phyloP scores from a whole-genome alignment of 1,140 invertebrate species.

The Berghia stephanieae region DNA sequence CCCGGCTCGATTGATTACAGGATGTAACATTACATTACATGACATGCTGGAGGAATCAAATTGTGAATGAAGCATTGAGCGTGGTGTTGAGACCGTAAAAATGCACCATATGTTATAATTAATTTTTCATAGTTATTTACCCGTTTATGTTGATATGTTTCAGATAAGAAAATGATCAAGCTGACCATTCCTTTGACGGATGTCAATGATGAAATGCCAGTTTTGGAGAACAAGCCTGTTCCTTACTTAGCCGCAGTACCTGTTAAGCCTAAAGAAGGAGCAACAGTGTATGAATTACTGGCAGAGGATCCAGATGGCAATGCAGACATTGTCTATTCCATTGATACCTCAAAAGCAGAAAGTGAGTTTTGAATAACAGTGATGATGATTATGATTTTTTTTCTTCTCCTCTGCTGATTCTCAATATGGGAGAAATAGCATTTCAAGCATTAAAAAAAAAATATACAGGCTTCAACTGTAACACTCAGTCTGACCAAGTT shows the following conservation, averaged over 20 bases:
- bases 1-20: too few species aligned
- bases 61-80: too few species aligned
- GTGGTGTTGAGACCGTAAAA: too few species aligned
- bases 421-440: not conserved
- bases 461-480: too few species aligned
- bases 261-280: constrained; percentile 38
- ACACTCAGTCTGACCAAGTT: not conserved
- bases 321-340: constrained; percentile 41
- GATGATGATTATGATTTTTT: not conserved
- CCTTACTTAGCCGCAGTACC: constrained; percentile 51
- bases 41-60: too few species aligned
- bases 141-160: too few species aligned
- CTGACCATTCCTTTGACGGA: constrained; percentile 42
- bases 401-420: not conserved
- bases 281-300: constrained; percentile 48
- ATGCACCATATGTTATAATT: too few species aligned
- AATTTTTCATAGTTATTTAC: too few species aligned
- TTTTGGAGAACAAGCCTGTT: constrained; percentile 45
- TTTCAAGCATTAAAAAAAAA: not conserved
- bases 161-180: constrained; percentile 41
- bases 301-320: constrained; percentile 49
- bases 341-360: constrained; percentile 43
- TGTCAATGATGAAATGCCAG: constrained; percentile 51
- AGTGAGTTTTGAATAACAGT: not conserved
- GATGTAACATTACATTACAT: too few species aligned